Base-by-base conservation (phyloP, 2,888 invertebrate genomes). In the Stenolophus ochropezus region DNA sequence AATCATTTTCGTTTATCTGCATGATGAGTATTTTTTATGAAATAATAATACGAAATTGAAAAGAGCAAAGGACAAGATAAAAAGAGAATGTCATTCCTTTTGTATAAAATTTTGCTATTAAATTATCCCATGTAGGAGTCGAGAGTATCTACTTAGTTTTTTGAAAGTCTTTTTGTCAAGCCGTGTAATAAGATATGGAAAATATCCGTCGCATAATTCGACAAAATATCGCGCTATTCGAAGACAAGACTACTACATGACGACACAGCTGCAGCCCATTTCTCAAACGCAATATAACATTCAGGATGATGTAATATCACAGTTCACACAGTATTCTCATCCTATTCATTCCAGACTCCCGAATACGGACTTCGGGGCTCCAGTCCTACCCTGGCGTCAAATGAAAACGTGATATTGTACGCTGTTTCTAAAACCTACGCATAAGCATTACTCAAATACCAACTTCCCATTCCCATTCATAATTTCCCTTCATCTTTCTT, bases 281-380 rank as follows among this genome's bases (percentile, higher is more conserved):
- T 71, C 71, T 71, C 42, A 71, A 71, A 71, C 47, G 42, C 71
- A 71, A 71, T 71, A 71, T 71, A 71, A 42, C 71, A 71, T 71
- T 47, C 25, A 42, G 42, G 71, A 71, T 71, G 71, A 71, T 71
- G 71, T 71, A 71, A 71, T 71, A 71, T 71, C 71, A 71, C 61
- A 65, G 61, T 65, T 27, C 27, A 65, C 61, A 65, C 27, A 65
- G 56, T 56, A 56, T 56, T 56, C 56, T 21, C 21, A 56, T 20
- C 56, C 20, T 53, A 53, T 53, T 53, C 21, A 56, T 21, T 11
- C 21, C 56, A 21, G 21, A 21, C 21, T 58, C 33, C 11, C 33
- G 33, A 8, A 42, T 42, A 8, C 33, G 33, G 33, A 42, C 33
- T 42, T 11, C 33, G 11, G 33, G 25, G 56, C 27, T 16, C 25